Base-by-base conservation (phyloP, 2,113 vertebrate genomes). In the Podarcis muralis region DNA sequence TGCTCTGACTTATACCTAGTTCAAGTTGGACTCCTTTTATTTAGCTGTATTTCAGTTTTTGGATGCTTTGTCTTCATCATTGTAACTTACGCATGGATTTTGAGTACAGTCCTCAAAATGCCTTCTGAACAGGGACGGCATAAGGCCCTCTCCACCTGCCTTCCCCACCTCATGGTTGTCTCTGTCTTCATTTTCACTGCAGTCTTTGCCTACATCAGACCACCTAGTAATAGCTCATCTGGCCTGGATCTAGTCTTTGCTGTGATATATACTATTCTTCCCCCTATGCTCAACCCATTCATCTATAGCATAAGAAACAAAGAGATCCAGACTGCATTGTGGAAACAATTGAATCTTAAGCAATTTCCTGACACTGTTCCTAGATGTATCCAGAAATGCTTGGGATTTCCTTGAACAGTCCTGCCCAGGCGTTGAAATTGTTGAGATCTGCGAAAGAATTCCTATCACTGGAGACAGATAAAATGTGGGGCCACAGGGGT, bases 281-380 rank as follows among this genome's bases (percentile, higher is more conserved):
- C 82, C 20, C 43, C 82, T 23, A 22, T 72, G 40, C 9, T 84
- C 27, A 84, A 84, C 69, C 82, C 82, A 32, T 69, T 84, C 30
- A 72, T 84, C 48, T 84, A 84, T 12, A 84, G 40, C 82, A 53
- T 72, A 68, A 84, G 82, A 48, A 84, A 84, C n/a, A 84, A 84
- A 40, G 68, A 84, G 66, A 71, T 84, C 32, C 30, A 84, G n/a
- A 30, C 20, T 32, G 66, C 68, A 43, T 32, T 71, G 16, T 27
- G 82, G 9, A 84, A 48, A 9, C 30, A 37, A 32, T n/a, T 53
- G 53, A 81, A 65, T 23, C 8, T 23, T 65, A 35, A 18, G 48
- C 57, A 80, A 1, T 32, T 80, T 74, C 48, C 6, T 16, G 1
- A 32, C 16, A 80, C 30, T n/a, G 9, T 18, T 59, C n/a, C 27